Percentiles rank a stretch among this genome's conserved stretches.
These are phyloP conservation scores for Glomeris maerens DNA, from an alignment of 1,140 invertebrate genomes.

Conservation along the genomic window DNA sequence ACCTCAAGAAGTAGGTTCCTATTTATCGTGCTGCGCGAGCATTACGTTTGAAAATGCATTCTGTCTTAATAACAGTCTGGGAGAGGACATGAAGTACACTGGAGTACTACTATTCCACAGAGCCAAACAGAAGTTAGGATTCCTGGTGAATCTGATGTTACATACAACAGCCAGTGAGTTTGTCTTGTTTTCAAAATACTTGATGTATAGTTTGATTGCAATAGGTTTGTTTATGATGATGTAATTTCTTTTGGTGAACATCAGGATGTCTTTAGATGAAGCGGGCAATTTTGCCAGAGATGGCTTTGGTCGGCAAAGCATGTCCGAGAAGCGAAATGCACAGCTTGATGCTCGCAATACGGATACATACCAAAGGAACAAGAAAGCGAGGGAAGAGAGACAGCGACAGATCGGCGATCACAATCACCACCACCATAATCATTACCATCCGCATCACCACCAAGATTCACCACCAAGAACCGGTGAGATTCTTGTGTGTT, in stretches of 20 bases:
- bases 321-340: constrained; percentile 92
- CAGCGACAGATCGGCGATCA: constrained; percentile 19
- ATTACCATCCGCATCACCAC: constrained; percentile 18
- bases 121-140: too few relatives aligned
- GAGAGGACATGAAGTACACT: too few relatives aligned
- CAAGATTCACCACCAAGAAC: too few relatives aligned
- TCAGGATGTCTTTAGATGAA: constrained; percentile 54
- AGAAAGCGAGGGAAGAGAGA: constrained; percentile 47
- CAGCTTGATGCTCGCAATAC: constrained; percentile 85
- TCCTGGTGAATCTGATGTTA: constrained; percentile 40
- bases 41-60: too few relatives aligned
- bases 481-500: too few relatives aligned
- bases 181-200: constrained; percentile 3
- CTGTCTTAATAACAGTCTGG: too few relatives aligned
- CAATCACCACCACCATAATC: constrained; percentile 16
- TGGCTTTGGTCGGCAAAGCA: constrained; percentile 84
- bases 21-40: background rate
- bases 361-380: constrained; percentile 86
- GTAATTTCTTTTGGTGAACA: constrained; percentile 17
- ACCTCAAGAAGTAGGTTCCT: background rate
- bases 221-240: background rate
- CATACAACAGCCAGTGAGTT: constrained; percentile 53
- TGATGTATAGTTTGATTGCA: background rate
- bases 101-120: too few relatives aligned
- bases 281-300: constrained; percentile 62